Conservation (phyloP, 2,797 vertebrate genomes). For the Peromyscus attwateri region DNA sequence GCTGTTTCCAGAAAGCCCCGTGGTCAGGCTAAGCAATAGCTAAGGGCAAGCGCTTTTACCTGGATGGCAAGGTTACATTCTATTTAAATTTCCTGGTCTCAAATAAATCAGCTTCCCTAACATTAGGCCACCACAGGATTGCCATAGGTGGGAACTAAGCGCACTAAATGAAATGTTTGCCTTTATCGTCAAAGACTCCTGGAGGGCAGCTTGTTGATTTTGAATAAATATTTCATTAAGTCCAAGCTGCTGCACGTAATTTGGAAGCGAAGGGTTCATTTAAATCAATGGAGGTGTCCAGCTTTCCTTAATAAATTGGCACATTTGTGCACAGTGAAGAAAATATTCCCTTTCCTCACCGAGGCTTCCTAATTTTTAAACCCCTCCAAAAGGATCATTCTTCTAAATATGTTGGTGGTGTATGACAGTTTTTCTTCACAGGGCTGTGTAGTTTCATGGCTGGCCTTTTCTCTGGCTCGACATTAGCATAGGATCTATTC, state of each 20-base stretch:
- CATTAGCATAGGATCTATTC: background rate
- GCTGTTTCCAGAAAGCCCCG: slow-evolving; percentile 86
- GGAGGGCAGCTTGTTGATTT: slow-evolving; percentile 69
- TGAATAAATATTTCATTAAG: slow-evolving; percentile 85
- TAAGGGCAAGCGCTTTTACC: slow-evolving; percentile 87
- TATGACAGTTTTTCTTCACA: background rate
- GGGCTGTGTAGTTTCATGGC: fast-evolving
- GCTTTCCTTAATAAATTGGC: slow-evolving; percentile 58
- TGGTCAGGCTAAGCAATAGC: slow-evolving; percentile 87
- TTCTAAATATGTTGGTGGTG: background rate
- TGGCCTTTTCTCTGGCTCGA: too few relatives aligned
- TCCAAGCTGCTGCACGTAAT: slow-evolving; percentile 71
- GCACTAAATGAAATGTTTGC: slow-evolving; percentile 72
- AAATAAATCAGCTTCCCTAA: slow-evolving; percentile 84
- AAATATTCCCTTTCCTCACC: background rate
- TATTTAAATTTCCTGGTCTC: slow-evolving; percentile 83
- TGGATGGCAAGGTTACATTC: slow-evolving; percentile 84
- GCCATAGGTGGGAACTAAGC: slow-evolving; percentile 79
- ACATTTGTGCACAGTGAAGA: background rate
- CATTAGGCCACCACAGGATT: slow-evolving; percentile 67
- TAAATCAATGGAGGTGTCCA: slow-evolving; percentile 43
- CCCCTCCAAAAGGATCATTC: background rate
- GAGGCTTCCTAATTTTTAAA: slow-evolving; percentile 1
- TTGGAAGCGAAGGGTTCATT: slow-evolving; percentile 61
- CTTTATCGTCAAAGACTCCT: slow-evolving; percentile 67